Evolutionary conservation across 2,888 invertebrate species (phyloP).

Genomic region (Tenthredo amoena): DNA sequence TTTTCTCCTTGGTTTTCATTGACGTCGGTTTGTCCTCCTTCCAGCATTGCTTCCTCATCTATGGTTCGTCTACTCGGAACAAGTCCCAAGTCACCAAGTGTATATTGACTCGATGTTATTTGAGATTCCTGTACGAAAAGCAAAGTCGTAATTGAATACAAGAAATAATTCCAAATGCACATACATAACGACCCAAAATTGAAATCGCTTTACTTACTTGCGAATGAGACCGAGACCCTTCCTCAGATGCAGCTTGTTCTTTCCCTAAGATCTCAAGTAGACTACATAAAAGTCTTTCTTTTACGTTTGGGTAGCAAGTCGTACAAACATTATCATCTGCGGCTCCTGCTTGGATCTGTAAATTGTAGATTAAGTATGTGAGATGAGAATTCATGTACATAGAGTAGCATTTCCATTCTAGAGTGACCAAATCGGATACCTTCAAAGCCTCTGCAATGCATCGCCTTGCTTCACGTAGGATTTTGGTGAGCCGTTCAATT

Average conservation of each 20-base stretch:
- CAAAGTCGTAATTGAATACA: not conserved
- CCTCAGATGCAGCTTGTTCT: constrained; percentile 6
- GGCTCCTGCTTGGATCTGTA: constrained; percentile 62
- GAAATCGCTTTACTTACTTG: constrained; percentile 15
- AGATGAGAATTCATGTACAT: not conserved
- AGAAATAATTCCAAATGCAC: not conserved
- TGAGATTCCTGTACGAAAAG: constrained; percentile 1
- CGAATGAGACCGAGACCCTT: constrained; percentile 9
- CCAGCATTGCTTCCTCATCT: constrained; percentile 37
- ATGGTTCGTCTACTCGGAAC: constrained; percentile 23
- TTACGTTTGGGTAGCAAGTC: constrained; percentile 64
- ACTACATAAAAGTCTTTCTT: constrained; percentile 69
- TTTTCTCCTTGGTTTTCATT: not conserved
- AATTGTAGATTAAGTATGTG: constrained; percentile 33
- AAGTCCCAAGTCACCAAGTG: constrained; percentile 51
- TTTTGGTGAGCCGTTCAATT: constrained; percentile 80
- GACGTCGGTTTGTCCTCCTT: constrained; percentile 41
- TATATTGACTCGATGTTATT: constrained; percentile 31
- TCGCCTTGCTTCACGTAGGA: constrained; percentile 81
- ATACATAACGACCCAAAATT: not conserved
- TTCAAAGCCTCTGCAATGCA: constrained; percentile 67
- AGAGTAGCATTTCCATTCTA: constrained; percentile 43
- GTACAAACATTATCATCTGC: constrained; percentile 63
- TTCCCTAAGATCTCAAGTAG: constrained; percentile 70
- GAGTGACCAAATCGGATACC: constrained; percentile 59